Conservation (phyloP, 1,140 invertebrate genomes). For the Gonioctena quinquepunctata region DNA sequence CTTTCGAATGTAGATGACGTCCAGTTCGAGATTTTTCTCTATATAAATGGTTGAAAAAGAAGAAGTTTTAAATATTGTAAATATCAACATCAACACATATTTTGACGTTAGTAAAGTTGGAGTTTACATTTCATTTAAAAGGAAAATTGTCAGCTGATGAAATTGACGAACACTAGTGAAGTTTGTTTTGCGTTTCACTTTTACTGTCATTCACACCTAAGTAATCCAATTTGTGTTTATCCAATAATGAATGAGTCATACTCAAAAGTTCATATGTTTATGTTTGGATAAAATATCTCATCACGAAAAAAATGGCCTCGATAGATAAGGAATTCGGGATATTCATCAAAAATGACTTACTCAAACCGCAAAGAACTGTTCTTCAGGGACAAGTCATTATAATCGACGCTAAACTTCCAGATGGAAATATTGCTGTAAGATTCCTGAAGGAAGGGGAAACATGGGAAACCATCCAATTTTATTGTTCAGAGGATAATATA, state of each 20-base stretch:
- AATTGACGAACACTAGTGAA: too few species aligned
- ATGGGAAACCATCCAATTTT: slow-evolving; percentile 43
- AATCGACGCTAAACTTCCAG: slow-evolving; percentile 37
- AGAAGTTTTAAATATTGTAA: too few species aligned
- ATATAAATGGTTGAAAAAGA: too few species aligned
- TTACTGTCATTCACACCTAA: too few species aligned
- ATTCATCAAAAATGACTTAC: slow-evolving; percentile 38
- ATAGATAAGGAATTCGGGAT: slow-evolving; percentile 43
- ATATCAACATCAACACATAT: not conserved
- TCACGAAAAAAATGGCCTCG: slow-evolving; percentile 31
- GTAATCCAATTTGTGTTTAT: too few species aligned
- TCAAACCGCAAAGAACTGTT: slow-evolving; percentile 33
- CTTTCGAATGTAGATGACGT: too few species aligned
- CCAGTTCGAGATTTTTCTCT: too few species aligned
- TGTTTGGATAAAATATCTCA: not conserved
- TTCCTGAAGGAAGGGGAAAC: slow-evolving; percentile 46
- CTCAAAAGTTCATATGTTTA: not conserved
- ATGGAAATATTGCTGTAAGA: slow-evolving; percentile 34
- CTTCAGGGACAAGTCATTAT: slow-evolving; percentile 49
- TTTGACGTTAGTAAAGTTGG: too few species aligned
- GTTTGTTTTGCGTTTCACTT: too few species aligned
- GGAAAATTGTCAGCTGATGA: too few species aligned
- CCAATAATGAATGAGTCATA: too few species aligned
- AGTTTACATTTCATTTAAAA: not conserved
- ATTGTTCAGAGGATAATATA: slow-evolving; percentile 32